A percentile compares a stretch with the other conserved stretches of the same genome.
Evolutionary conservation across 1,140 invertebrate genomes (phyloP).

Genomic region (Anthonomus grandis): DNA sequence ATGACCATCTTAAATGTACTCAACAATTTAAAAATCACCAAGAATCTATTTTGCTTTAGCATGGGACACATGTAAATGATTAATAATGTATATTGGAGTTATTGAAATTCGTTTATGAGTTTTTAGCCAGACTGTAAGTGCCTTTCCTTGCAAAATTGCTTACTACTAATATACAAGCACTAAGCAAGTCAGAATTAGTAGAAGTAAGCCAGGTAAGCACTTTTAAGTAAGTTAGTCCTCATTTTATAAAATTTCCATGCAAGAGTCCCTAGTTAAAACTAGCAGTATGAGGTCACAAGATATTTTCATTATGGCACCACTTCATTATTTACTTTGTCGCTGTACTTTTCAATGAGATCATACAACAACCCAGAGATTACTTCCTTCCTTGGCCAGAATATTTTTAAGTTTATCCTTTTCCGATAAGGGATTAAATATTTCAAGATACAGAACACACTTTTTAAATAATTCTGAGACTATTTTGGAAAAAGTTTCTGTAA

Average conservation of each 20-base stretch:
- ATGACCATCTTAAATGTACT: conserved; percentile 83
- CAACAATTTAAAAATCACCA: conserved; percentile 82
- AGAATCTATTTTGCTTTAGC: conserved; percentile 68
- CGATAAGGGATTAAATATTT: conserved; percentile 69
- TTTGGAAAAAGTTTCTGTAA: conserved; percentile 56
- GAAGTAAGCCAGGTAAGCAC: conserved; percentile 76
- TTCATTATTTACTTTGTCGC: conserved; percentile 55
- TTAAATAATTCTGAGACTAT: conserved; percentile 59
- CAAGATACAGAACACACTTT: conserved; percentile 68
- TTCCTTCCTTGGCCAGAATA: conserved; percentile 67
- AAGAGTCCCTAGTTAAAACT: conserved; percentile 82
- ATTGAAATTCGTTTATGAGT: conserved; percentile 54
- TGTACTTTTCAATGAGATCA: conserved; percentile 69
- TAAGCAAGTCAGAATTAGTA: conserved; percentile 68
- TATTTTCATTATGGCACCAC: conserved; percentile 71
- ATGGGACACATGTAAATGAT: conserved; percentile 74
- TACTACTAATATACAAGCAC: conserved; percentile 75
- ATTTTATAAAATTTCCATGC: conserved; percentile 77
- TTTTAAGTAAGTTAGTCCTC: conserved; percentile 66
- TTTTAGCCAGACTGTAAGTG: conserved; percentile 76
- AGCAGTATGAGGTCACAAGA: conserved; percentile 82
- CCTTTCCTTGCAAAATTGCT: conserved; percentile 88
- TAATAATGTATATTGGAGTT: conserved; percentile 78
- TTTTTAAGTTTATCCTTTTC: conserved; percentile 77
- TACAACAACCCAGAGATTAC: conserved; percentile 74